Evolutionary conservation across 1,140 invertebrate species (phyloP).

Genomic region (Saxidomus purpurata): DNA sequence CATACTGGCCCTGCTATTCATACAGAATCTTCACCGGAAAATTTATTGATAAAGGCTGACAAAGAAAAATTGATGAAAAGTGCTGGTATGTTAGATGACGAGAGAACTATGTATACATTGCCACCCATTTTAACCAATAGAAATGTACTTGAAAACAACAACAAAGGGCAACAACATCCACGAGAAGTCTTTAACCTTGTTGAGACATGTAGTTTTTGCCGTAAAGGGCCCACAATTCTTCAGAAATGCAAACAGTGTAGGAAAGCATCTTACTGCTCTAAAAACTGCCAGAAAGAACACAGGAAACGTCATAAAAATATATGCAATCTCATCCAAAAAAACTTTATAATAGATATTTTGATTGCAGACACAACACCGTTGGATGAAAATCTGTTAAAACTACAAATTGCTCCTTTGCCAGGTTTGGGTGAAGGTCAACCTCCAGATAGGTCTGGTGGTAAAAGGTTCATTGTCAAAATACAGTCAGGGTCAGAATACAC

Average conservation of each 20-base stretch:
- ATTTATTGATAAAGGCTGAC: neutral
- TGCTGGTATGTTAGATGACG: constrained; percentile 16
- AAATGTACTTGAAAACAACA: neutral
- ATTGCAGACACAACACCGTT: neutral
- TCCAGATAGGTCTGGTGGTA: constrained; percentile 10
- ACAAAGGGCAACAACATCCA: neutral
- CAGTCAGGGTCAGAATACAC: constrained; percentile 50
- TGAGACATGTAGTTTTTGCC: no score
- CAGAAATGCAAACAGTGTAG: constrained; percentile 14
- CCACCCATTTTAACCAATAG: neutral
- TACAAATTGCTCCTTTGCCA: neutral
- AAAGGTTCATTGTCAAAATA: constrained; percentile 59
- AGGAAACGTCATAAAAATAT: constrained; percentile 55
- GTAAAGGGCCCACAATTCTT: no score
- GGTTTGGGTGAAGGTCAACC: neutral
- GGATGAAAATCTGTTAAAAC: neutral
- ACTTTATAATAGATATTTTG: constrained; percentile 20
- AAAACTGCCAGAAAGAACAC: constrained; percentile 50
- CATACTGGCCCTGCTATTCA: constrained; percentile 41
- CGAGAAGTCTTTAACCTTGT: neutral
- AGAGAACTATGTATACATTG: neutral
- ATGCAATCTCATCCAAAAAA: constrained; percentile 26
- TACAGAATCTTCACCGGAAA: neutral
- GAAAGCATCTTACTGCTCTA: constrained; percentile 56
- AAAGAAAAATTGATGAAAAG: neutral